These are phyloP conservation scores for Platypus cylindrus DNA, from an alignment of 2,888 invertebrate species.

Conservation along the genomic window DNA sequence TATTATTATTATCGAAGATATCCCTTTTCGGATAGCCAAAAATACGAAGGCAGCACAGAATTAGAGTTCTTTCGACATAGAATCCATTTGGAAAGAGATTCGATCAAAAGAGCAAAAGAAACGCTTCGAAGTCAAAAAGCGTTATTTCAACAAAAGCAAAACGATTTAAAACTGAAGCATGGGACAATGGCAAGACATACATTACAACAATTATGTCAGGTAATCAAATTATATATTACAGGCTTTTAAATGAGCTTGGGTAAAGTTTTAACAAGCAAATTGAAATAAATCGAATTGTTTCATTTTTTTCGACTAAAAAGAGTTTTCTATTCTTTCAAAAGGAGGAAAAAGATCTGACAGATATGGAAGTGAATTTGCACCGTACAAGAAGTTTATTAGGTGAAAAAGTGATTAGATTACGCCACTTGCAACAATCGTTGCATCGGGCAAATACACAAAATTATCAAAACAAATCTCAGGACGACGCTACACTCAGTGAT, in stretches of 20 bases:
- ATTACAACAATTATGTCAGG: conserved; percentile 43
- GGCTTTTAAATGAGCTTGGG: not conserved
- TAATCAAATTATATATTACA: conserved; percentile 18
- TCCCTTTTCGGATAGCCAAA: conserved; percentile 57
- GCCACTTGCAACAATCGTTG: conserved; percentile 67
- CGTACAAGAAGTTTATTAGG: conserved; percentile 67
- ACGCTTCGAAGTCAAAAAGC: conserved; percentile 55
- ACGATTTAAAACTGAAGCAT: conserved; percentile 36
- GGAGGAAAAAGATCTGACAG: conserved; percentile 72
- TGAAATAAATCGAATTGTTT: not conserved
- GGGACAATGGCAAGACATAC: conserved; percentile 39
- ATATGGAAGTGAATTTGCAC: conserved; percentile 73
- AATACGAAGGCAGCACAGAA: conserved; percentile 47
- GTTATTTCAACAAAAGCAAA: conserved; percentile 52
- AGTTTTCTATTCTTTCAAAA: conserved; percentile 29
- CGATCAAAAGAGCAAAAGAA: conserved; percentile 70
- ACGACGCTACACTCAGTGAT: conserved; percentile 53
- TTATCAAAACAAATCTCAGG: conserved; percentile 29
- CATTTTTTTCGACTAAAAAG: not conserved
- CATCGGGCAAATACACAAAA: conserved; percentile 43
- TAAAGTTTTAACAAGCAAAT: not conserved
- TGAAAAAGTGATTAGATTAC: conserved; percentile 68
- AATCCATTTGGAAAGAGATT: conserved; percentile 67
- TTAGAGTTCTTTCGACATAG: conserved; percentile 74
- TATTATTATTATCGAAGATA: too few relatives aligned